phyloP scores from a whole-genome alignment of 64 coral and sea anemone genomes.

The Cladopsammia gracilis region DNA sequence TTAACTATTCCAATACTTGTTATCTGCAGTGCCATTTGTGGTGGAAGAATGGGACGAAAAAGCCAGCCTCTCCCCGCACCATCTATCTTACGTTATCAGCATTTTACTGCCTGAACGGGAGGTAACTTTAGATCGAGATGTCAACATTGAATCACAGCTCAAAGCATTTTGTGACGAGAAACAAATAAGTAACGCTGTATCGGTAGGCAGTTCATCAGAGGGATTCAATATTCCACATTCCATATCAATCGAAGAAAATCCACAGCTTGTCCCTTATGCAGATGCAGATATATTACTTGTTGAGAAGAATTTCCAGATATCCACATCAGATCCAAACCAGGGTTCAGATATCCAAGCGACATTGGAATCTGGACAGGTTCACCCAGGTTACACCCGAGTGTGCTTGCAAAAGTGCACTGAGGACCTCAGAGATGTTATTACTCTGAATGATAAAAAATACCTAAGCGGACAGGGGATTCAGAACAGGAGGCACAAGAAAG shows the following conservation, averaged over 20 bases:
- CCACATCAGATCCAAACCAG: constrained; percentile 43
- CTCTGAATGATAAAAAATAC: constrained; percentile 51
- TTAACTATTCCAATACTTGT: neutral
- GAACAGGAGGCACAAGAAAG: neutral
- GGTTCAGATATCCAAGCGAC: constrained; percentile 39
- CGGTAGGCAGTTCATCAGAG: constrained; percentile 60
- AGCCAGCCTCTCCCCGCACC: constrained; percentile 56
- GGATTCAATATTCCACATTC: constrained; percentile 64
- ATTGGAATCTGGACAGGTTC: constrained; percentile 49
- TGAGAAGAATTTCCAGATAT: constrained; percentile 61
- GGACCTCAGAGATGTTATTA: constrained; percentile 36
- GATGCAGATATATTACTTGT: constrained; percentile 67
- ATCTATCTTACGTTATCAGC: constrained; percentile 58
- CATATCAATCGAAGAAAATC: constrained; percentile 42
- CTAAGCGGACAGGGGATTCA: constrained; percentile 53
- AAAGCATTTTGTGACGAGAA: constrained; percentile 66
- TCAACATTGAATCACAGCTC: constrained; percentile 63
- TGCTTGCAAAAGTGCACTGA: constrained; percentile 14
- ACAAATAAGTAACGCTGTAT: constrained; percentile 49
- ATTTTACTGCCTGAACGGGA: constrained; percentile 54
- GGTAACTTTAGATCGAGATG: constrained; percentile 56
- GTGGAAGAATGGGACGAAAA: constrained; percentile 60
- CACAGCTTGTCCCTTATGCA: constrained; percentile 18
- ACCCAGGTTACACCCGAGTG: constrained; percentile 56
- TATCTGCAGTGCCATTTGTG: constrained; percentile 66